Percentiles rank a stretch among this genome's conserved stretches.
Evolutionary conservation across 2,113 vertebrate genomes (phyloP).

Genomic region (Cyanoramphus novaezelandiae): DNA sequence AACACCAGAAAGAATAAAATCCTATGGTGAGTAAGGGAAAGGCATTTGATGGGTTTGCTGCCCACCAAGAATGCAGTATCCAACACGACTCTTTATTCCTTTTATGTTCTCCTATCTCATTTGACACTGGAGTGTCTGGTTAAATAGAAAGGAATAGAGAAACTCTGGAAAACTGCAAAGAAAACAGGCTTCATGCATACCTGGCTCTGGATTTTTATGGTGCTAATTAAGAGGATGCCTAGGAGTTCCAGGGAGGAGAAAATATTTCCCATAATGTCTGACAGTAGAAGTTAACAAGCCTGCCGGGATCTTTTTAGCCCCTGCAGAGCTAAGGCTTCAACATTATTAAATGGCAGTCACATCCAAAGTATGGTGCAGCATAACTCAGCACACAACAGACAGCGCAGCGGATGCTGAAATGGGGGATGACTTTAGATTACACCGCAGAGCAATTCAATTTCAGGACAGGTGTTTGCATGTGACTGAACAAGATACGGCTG

Average conservation of each 20-base stretch:
- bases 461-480: slow-evolving; percentile 66
- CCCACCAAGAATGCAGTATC: not conserved
- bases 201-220: slow-evolving; percentile 61
- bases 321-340: slow-evolving; percentile 78
- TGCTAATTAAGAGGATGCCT: slow-evolving; percentile 73
- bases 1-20: not conserved
- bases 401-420: slow-evolving; percentile 51
- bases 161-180: slow-evolving; percentile 27
- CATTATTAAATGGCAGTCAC: slow-evolving; percentile 78
- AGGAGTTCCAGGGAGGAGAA: slow-evolving; percentile 67
- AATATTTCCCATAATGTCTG: slow-evolving; percentile 77
- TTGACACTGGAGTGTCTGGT: not conserved
- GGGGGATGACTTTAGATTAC: slow-evolving; percentile 48
- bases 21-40: not conserved
- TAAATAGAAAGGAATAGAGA: slow-evolving; percentile 12
- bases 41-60: not conserved
- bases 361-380: slow-evolving; percentile 68
- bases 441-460: slow-evolving; percentile 60
- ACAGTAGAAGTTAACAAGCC: slow-evolving; percentile 80
- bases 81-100: not conserved
- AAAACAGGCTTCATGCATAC: slow-evolving; percentile 38
- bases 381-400: slow-evolving; percentile 72
- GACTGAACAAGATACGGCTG: slow-evolving; percentile 17
- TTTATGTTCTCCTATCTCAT: not conserved
- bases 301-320: slow-evolving; percentile 79